These are phyloP conservation scores for Phenacoccus solenopsis DNA, from an alignment of 1,140 invertebrate genomes.

Conservation along the genomic window DNA sequence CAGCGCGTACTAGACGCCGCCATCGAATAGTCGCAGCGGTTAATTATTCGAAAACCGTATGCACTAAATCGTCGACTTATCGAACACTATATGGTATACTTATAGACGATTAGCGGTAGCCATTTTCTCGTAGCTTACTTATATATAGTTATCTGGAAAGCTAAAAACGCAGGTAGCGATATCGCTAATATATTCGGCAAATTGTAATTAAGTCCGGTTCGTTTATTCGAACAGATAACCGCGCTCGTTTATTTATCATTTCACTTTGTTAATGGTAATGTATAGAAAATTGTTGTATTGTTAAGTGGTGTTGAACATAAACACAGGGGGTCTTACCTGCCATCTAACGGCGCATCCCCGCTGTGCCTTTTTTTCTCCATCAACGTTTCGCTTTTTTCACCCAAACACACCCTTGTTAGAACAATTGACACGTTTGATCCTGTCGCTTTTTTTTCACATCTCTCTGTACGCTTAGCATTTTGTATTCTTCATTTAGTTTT, in stretches of 20 bases:
- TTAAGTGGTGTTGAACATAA: neutral
- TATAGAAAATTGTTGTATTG: conserved; percentile 3
- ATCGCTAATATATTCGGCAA: neutral
- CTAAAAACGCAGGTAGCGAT: neutral
- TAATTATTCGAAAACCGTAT: no score
- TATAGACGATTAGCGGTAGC: no score
- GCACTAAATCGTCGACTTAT: no score
- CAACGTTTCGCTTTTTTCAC: no score
- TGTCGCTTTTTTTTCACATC: neutral
- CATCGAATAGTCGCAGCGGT: no score
- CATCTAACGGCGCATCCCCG: neutral
- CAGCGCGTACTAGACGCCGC: no score
- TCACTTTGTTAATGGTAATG: neutral
- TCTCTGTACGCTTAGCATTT: no score
- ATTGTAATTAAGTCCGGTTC: conserved; percentile 1
- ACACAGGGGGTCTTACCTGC: neutral
- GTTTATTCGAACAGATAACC: neutral
- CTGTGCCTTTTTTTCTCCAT: neutral
- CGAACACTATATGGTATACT: no score
- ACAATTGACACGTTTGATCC: neutral
- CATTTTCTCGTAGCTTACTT: no score
- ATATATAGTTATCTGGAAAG: no score
- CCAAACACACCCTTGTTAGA: neutral
- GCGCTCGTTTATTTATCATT: neutral
- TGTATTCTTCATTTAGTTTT: no score